Conservation (phyloP, 1,140 invertebrate species). For the Varroa destructor region DNA sequence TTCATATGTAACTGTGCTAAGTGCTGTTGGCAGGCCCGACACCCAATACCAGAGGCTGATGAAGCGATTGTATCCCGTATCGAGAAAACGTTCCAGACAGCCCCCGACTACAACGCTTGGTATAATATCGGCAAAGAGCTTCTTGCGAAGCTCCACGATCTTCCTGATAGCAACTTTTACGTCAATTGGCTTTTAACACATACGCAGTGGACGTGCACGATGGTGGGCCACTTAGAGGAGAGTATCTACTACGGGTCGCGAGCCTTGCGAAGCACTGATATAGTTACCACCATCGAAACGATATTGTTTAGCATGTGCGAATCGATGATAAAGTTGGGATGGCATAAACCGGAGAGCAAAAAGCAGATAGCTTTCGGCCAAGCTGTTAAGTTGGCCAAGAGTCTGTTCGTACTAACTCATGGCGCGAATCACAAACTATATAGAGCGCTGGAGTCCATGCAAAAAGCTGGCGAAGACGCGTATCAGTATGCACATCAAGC, state of each 20-base stretch:
- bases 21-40: conserved; percentile 7
- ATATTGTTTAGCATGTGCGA: not conserved
- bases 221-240: conserved; percentile 1
- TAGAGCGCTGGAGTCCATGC: not conserved
- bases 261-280: not conserved
- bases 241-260: conserved; percentile 13
- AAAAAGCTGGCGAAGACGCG: too few relatives aligned
- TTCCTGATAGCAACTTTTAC: conserved; percentile 11
- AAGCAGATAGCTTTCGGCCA: not conserved
- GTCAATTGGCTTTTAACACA: conserved; percentile 9
- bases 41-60: not conserved
- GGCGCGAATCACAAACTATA: not conserved
- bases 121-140: conserved; percentile 1
- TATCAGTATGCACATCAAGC: too few relatives aligned
- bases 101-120: not conserved
- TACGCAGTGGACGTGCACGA: conserved; percentile 7
- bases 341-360: not conserved
- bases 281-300: not conserved
- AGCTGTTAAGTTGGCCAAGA: conserved; percentile 1
- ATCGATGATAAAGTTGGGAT: not conserved
- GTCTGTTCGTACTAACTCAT: not conserved
- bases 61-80: not conserved
- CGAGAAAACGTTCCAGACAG: not conserved
- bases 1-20: conserved; percentile 17
- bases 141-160: not conserved